Conservation (phyloP, 2,113 vertebrate genomes). For the Miniopterus natalensis region DNA sequence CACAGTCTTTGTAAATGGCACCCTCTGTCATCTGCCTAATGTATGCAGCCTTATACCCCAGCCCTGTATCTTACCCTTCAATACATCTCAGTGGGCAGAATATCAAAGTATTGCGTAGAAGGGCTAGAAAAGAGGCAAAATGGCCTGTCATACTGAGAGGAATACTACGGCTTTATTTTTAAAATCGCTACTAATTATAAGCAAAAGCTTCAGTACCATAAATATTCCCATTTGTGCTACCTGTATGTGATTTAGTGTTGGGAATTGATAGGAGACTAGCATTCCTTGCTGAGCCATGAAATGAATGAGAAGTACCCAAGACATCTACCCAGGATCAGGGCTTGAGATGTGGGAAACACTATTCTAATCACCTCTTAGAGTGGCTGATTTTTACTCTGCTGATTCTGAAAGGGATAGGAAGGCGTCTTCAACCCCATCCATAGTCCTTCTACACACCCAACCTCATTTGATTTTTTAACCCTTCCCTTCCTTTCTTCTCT, state of each 20-base stretch:
- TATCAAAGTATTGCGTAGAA: background rate
- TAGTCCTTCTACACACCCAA: background rate
- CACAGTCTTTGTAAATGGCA: background rate
- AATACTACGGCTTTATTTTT: background rate
- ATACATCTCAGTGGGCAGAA: background rate
- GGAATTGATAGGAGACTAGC: background rate
- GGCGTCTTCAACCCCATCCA: background rate
- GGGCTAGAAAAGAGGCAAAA: background rate
- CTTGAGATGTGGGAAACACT: slow-evolving; percentile 3
- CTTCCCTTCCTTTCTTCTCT: slow-evolving; percentile 17
- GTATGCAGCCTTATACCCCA: background rate
- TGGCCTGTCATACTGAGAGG: background rate
- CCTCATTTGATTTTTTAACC: background rate
- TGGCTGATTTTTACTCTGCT: slow-evolving; percentile 18
- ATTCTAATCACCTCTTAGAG: background rate
- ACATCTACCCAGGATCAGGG: background rate
- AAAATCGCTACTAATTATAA: background rate
- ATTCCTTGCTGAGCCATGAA: background rate
- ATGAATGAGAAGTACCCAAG: background rate
- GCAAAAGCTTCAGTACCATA: background rate
- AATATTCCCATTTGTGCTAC: background rate
- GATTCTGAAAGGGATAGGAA: slow-evolving; percentile 48
- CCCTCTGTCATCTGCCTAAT: background rate
- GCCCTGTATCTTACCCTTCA: background rate
- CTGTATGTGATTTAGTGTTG: background rate